A percentile compares a stretch with the other conserved stretches of the same genome.
Conservation (phyloP, 1,140 invertebrate species). For the Coptotermes formosanus region DNA sequence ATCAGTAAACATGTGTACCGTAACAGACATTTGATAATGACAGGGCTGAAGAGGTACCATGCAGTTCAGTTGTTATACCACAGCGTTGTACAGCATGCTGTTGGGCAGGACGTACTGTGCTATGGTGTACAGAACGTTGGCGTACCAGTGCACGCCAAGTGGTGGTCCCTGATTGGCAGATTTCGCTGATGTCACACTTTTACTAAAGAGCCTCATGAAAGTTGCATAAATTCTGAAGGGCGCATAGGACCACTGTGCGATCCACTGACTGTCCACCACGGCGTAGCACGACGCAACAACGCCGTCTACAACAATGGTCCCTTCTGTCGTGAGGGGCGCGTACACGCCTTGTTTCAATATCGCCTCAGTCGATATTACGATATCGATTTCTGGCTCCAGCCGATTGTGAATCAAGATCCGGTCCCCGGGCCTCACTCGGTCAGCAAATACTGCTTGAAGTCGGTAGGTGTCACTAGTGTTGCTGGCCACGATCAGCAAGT, state of each 20-base stretch:
- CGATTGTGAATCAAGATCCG: slow-evolving; percentile 52
- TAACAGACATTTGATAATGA: no score
- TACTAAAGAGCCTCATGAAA: background rate
- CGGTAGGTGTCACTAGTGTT: background rate
- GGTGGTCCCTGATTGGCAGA: slow-evolving; percentile 34
- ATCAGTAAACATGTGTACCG: no score
- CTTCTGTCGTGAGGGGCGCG: slow-evolving; percentile 84
- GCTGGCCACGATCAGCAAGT: slow-evolving; percentile 61
- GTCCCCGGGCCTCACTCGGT: slow-evolving; percentile 54
- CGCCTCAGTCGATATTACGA: slow-evolving; percentile 59
- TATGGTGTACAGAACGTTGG: slow-evolving; percentile 70
- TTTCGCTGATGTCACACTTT: slow-evolving; percentile 12
- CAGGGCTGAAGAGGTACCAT: no score
- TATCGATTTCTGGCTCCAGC: slow-evolving; percentile 55
- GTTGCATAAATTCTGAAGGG: slow-evolving; percentile 67
- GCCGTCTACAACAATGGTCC: slow-evolving; percentile 87
- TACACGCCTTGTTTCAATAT: slow-evolving; percentile 70
- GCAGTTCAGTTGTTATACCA: no score
- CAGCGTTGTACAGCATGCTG: slow-evolving; percentile 18
- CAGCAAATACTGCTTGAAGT: slow-evolving; percentile 58
- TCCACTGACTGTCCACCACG: slow-evolving; percentile 73
- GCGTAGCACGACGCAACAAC: slow-evolving; percentile 95
- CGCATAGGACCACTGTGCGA: slow-evolving; percentile 82
- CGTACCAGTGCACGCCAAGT: slow-evolving; percentile 84
- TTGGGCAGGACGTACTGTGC: slow-evolving; percentile 66